phyloP scores from a whole-genome alignment of 2,113 vertebrate genomes.

The Sebastes schlegelii region DNA sequence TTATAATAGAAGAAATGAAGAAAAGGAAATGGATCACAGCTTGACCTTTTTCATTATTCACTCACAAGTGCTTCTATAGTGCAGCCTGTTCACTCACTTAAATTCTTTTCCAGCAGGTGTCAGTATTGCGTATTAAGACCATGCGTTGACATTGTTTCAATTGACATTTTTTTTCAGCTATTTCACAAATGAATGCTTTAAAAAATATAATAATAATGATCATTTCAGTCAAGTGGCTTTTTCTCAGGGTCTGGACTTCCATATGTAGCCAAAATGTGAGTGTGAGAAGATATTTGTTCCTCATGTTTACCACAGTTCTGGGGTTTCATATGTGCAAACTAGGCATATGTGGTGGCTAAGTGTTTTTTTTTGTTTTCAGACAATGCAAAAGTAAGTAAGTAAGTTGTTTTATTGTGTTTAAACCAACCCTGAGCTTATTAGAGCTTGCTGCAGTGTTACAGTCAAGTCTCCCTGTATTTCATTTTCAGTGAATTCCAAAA shows the following conservation, averaged over 20 bases:
- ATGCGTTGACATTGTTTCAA: too few relatives aligned
- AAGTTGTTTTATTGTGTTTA: not conserved
- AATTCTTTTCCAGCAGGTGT: too few relatives aligned
- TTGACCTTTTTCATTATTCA: too few relatives aligned
- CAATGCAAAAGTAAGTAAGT: not conserved
- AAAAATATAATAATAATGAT: not conserved
- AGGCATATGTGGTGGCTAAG: not conserved
- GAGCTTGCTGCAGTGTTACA: not conserved
- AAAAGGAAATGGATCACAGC: too few relatives aligned
- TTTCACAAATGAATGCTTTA: not conserved
- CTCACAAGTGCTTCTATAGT: too few relatives aligned
- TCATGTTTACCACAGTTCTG: not conserved
- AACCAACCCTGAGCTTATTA: not conserved
- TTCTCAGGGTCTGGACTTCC: not conserved
- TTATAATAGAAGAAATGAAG: too few relatives aligned
- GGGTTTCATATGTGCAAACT: not conserved
- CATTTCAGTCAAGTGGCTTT: not conserved
- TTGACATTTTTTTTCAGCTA: not conserved
- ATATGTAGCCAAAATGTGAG: not conserved
- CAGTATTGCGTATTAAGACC: too few relatives aligned
- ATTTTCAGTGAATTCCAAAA: not conserved
- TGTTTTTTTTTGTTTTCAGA: not conserved
- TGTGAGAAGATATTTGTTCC: not conserved
- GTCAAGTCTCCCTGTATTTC: not conserved
- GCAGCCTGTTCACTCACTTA: too few relatives aligned